A percentile compares a stretch with the other conserved stretches of the same genome.
phyloP scores from a whole-genome alignment of 2,888 invertebrate species.

The Ornithoptera alexandrae region DNA sequence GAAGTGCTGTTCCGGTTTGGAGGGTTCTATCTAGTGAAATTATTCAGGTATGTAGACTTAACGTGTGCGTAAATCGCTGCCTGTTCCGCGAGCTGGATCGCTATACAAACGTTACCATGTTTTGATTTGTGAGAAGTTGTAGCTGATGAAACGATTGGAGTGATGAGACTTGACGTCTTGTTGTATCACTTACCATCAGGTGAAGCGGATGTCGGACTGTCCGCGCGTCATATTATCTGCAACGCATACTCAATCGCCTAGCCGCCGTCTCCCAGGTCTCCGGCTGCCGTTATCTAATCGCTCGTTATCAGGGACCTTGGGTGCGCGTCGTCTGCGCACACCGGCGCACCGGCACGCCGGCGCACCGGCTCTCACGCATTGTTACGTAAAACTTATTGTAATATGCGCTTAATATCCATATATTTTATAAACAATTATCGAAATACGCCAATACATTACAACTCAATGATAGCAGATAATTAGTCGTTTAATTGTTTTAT shows the following conservation, averaged over 20 bases:
- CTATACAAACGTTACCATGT: no score
- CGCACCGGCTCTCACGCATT: constrained; percentile 2
- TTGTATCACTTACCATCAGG: no score
- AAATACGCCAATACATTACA: neutral
- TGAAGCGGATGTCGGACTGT: neutral
- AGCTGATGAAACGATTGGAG: no score
- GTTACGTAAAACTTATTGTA: constrained; percentile 11
- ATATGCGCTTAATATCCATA: constrained; percentile 1
- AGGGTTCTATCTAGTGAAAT: no score
- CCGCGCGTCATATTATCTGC: constrained; percentile 5
- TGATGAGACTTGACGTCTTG: no score
- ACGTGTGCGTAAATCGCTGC: no score
- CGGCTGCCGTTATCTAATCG: constrained; percentile 37
- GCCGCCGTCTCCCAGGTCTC: constrained; percentile 31
- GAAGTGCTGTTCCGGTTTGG: no score
- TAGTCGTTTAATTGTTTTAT: no score
- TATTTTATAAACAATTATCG: neutral
- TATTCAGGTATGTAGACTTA: no score
- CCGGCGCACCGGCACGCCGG: neutral
- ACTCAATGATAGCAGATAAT: no score
- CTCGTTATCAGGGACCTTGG: constrained; percentile 33
- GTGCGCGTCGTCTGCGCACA: constrained; percentile 26
- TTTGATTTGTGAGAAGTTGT: no score
- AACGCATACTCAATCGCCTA: neutral
- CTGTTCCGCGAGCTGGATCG: no score